Evolutionary conservation across 2,797 vertebrate genomes (phyloP), one percentile per base, ranked within the genome.

Genomic region (Channa striata): DNA sequence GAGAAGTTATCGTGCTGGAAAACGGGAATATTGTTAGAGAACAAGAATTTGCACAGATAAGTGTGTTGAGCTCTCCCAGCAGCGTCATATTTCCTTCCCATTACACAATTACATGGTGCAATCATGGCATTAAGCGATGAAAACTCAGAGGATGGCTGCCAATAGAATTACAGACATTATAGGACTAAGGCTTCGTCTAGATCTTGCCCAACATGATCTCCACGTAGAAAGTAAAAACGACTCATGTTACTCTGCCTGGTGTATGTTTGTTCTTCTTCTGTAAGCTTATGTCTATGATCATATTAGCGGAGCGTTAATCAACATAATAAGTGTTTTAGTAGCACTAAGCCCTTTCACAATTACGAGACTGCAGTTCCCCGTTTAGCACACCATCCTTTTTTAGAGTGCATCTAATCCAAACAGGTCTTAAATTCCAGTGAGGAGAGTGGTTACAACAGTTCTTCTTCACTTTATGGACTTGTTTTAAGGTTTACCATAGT

Each of bases 401-500:
- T 9, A 52, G 21, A 23, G 16, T 57, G 51, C 17, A 20, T 56
- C 16, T 33, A n/a, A n/a, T n/a, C n/a, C n/a, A 20, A 56, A 53
- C 39, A 56, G n/a, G 17, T 36, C 2, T 36, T 63, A 8, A 68
- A 72, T 67, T 70, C 40, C 72, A 70, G 11, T 21, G 51, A 30
- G 42, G 44, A 47, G 53, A 78, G 11, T 33, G 59, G 25, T 5
- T 62, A 23, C 44, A 43, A 34, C n/a, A 48, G 6, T 19, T 33
- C 7, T 2, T 67, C 25, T 52, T n/a, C n/a, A 11, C 17, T 59
- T 37, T 56, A 77, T 62, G 44, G 47, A 51, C 43, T 50, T 69
- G 64, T 58, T 82, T 79, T 68, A 59, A 51, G 59, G 34, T n/a
- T n/a, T 14, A 17, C 47, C 21, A n/a, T n/a, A 9, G 16, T 39